Evolutionary conservation across 2,797 vertebrate species (phyloP), one percentile per base, ranked within the genome.

Genomic region (Selene dorsalis): DNA sequence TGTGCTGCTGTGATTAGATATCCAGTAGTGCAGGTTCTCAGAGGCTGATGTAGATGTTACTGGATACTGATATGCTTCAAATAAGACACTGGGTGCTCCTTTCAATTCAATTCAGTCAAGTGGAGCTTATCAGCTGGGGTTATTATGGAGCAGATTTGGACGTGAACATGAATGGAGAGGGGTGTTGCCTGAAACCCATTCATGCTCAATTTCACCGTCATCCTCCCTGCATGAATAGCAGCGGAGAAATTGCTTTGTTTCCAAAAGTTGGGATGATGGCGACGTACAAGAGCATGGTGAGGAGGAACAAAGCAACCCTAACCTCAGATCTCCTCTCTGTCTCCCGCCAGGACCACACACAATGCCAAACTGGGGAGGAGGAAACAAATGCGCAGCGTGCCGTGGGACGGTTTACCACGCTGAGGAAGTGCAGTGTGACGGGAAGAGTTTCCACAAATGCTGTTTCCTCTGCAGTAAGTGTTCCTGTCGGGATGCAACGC

Each of bases 341-440:
- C 35, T 87, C 45, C 28, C 52, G 18, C 14, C 0, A 45, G 18
- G 72, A 39, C 4, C 72, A 86, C 75, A 87, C 84, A 93, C 87
- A 6, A 99, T 99, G 97, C 96, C 97, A 0, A 97, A 97, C 92
- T 99, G 97, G 97, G 97, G 97, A 77, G 97, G 97, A 10, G 97
- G 97, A 55, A 98, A 98, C 94, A 96, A 96, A 77, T 99, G 97
- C 0, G 90, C 93, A 0, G 95, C 96, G 30, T 99, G 97, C 1
- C 91, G 91, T 9, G 94, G 95, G 62, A 96, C 93, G 0, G 97
- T 99, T 60, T 99, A 98, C 93, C 97, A 98, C 0, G 97, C 97
- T 0, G 97, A 99, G 87, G 97, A 99, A 80, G 96, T 98, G 75
- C 97, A 97, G 91, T 99, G 97, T 0, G 97, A 99, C 0, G 97